Evolutionary conservation across 2,888 invertebrate species (phyloP).

Genomic region (Erebia epiphron): DNA sequence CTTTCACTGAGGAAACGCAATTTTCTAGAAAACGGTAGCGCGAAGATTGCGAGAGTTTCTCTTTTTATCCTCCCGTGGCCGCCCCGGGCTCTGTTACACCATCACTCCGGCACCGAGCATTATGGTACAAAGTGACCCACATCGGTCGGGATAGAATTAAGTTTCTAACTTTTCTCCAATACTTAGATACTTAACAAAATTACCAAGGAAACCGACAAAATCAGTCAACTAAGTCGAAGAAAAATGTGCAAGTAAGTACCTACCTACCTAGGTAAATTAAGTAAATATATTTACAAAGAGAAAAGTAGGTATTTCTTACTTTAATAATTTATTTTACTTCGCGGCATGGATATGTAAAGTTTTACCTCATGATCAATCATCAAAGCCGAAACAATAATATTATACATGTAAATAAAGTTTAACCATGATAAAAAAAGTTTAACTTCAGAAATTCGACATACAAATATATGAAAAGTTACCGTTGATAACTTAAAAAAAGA

Average conservation of each 20-base stretch:
- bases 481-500: background rate
- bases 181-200: constrained; percentile 12
- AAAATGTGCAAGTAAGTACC: background rate
- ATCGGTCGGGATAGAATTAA: constrained; percentile 56
- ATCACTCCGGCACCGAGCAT: constrained; percentile 47
- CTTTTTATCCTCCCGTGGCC: constrained; percentile 72
- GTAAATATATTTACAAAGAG: background rate
- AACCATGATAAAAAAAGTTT: too few species aligned
- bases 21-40: constrained; percentile 82
- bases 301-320: background rate
- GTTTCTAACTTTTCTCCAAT: constrained; percentile 31
- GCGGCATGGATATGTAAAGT: background rate
- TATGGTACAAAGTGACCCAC: constrained; percentile 60
- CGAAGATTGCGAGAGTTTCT: constrained; percentile 71
- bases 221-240: background rate
- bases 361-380: background rate
- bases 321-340: too few species aligned
- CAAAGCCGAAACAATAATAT: background rate
- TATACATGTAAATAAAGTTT: background rate
- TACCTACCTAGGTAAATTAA: background rate
- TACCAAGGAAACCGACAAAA: constrained; percentile 14
- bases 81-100: constrained; percentile 69
- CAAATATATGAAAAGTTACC: too few species aligned
- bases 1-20: constrained; percentile 81
- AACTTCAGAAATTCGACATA: too few species aligned